Base-by-base conservation (phyloP, 2,888 invertebrate species). In the Drosophila ezoana region DNA sequence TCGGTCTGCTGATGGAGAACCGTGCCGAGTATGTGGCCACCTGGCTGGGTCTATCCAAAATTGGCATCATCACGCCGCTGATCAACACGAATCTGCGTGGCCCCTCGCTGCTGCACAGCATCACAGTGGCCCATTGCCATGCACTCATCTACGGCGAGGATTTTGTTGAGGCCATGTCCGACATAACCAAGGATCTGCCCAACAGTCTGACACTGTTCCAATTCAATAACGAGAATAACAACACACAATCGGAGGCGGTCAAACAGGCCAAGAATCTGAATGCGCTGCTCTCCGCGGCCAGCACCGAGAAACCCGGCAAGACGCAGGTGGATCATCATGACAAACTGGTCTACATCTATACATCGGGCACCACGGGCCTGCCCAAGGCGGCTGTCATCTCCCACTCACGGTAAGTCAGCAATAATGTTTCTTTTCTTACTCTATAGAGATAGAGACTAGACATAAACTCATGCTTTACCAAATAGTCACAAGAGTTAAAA, bases 311-410 rank as follows among this genome's bases (percentile, higher is more conserved):
- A 20, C 77, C 87, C 1, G 78, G 85, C 53, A 76, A 85, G 14
- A 72, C 83, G 3, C 80, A 90, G 41, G 93, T 53, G 2, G 94
- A 94, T 49, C 96, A 96, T 90, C 94, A 95, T 72, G 97, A 96
- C 87, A 95, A 95, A 85, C 93, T 99, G 48, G 94, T 99, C 51
- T 99, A 98, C 90, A 98, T 99, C 89, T 99, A 98, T 92, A 99
- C 99, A 0, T 98, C 98, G 41, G 99, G 99, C 47, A 99, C 99
- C 0, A 99, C 99, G 4, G 99, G 99, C 8, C 92, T 99, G 71
- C 99, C 99, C 0, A 99, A 99, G 92, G 98, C 99, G 23, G 99
- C 99, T 48, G 97, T 99, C 54, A 98, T 99, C 90, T 97, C 96
- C 28, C 96, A 98, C 89, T 96, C 97, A 40, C 95, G 98, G 97